A percentile compares a stretch with the other conserved stretches of the same genome.
Evolutionary conservation across 2,888 invertebrate genomes (phyloP).

Genomic region (Agrilus mali): DNA sequence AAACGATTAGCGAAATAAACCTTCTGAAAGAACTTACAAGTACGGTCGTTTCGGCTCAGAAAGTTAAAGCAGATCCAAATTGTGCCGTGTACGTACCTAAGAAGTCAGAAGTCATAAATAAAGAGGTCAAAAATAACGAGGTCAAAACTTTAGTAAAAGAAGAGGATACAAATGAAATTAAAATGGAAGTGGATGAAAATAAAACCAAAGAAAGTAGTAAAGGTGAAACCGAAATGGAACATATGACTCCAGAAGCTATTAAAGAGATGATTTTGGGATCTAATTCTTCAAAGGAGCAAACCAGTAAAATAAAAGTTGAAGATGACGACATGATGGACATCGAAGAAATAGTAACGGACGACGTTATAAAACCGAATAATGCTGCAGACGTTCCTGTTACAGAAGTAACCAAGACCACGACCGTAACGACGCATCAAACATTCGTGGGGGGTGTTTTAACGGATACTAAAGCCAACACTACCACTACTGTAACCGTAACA

Average conservation of each 20-base stretch:
- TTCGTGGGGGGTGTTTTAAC: conserved; percentile 38
- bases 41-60: conserved; percentile 48
- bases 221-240: conserved; percentile 31
- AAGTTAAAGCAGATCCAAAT: conserved; percentile 41
- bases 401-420: conserved; percentile 31
- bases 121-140: conserved; percentile 1
- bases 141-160: not conserved
- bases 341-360: no score
- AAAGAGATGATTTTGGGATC: conserved; percentile 28
- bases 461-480: conserved; percentile 36
- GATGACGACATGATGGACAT: not conserved
- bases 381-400: conserved; percentile 23
- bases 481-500: conserved; percentile 31
- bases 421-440: conserved; percentile 30
- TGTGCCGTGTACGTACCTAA: conserved; percentile 25
- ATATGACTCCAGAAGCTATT: conserved; percentile 26
- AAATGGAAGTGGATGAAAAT: conserved; percentile 17
- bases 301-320: conserved; percentile 8
- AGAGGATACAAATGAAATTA: not conserved
- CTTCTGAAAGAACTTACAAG: conserved; percentile 49
- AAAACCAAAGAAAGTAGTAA: conserved; percentile 22
- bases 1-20: conserved; percentile 34
- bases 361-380: conserved; percentile 3
- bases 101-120: conserved; percentile 12
- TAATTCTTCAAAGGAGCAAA: conserved; percentile 2